A percentile compares a stretch with the other conserved stretches of the same genome.
Conservation (phyloP, 1,140 invertebrate species). For the Dreissena polymorpha region DNA sequence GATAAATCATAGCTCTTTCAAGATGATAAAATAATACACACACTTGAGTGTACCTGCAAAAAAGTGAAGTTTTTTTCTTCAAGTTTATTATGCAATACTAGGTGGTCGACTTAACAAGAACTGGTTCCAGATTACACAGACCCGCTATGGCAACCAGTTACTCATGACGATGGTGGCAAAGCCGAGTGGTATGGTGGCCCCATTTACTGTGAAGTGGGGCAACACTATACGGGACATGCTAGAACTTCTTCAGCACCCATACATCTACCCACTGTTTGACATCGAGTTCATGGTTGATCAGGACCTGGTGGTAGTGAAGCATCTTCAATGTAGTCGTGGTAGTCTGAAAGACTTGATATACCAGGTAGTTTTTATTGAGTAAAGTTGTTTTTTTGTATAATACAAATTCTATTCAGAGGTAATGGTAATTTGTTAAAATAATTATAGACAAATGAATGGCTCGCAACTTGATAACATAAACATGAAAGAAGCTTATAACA, state of each 20-base stretch:
- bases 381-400: no score
- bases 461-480: no score
- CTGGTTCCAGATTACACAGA: slow-evolving; percentile 25
- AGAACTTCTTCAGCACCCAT: slow-evolving; percentile 38
- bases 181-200: slow-evolving; percentile 9
- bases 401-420: no score
- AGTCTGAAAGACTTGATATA: slow-evolving; percentile 51
- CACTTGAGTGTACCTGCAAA: no score
- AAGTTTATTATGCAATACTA: background rate
- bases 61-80: no score
- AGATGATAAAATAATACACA: no score
- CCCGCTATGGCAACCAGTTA: background rate
- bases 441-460: no score
- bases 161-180: slow-evolving; percentile 40
- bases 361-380: slow-evolving; percentile 27
- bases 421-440: no score
- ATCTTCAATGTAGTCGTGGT: slow-evolving; percentile 21
- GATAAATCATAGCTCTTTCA: no score
- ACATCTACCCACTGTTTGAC: slow-evolving; percentile 42
- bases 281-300: slow-evolving; percentile 51
- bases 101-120: slow-evolving; percentile 27
- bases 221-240: slow-evolving; percentile 38
- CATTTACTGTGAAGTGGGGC: background rate
- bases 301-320: slow-evolving; percentile 39
- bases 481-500: no score